Base-by-base conservation (phyloP, 1,140 invertebrate genomes). In the Phortica variegata region DNA sequence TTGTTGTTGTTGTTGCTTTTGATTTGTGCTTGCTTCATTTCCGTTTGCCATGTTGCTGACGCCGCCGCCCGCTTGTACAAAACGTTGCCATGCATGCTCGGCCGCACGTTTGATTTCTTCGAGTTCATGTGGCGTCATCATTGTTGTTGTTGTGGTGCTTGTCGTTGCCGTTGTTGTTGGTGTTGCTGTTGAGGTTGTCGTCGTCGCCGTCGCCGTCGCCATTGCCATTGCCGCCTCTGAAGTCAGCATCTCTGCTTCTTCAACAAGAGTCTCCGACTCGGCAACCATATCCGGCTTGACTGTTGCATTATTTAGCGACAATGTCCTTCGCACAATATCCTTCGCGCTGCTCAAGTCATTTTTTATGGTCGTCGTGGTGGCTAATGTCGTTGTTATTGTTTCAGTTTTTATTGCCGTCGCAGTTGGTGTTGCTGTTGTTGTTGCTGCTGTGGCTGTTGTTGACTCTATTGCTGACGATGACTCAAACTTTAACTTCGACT, bases 131-230 rank as follows among this genome's bases (percentile, higher is more conserved):
- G 23, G 23, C 23, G 5, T 5, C 10, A 26, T 6, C 10, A 10
- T 41, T 19, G 60, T 60, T 39, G 61, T 63, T 38, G 60, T 61
- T 39, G 59, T 34, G 6, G 32, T 66, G 19, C 62, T 66, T 19
- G 62, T 58, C 33, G 63, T 60, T 36, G 65, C 57, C 32, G 63
- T 62, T 43, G 63, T 68, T 51, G 63, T 66, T 36, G 63, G 63
- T 54, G 63, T 68, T 50, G 63, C 63, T 44, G 63, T 68, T 51
- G 63, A 68, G 39, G 61, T 65, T 37, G 61, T 48, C 15, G 46
- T 43, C 2, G 23, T 26, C 23, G 10, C 23, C 5, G 23, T 26
- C 10, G 10, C 23, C 10, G 23, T 10, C 10, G 23, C 23, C 10
- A n/a, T n/a, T n/a, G 23, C 23, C 10, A 10, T 10, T 26, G 23